Base-by-base conservation (phyloP, 2,888 invertebrate species). In the Ochropacha duplaris region DNA sequence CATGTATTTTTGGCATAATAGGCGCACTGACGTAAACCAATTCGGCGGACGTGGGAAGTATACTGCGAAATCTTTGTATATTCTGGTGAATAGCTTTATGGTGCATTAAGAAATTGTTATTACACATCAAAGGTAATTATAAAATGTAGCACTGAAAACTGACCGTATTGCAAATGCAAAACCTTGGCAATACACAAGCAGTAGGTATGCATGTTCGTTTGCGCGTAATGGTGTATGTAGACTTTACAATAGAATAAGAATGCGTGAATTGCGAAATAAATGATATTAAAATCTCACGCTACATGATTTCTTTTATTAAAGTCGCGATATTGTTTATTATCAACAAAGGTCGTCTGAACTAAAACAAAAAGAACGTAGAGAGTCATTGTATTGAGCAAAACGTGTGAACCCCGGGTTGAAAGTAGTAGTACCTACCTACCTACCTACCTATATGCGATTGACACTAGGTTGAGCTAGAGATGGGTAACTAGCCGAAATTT, bases 281-380 rank as follows among this genome's bases (percentile, higher is more conserved):
- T 83, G 74, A 71, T 81, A 83, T 75, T 79, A 87, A 31, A 89
- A 88, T 90, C 91, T 86, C 90, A 90, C 88, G 86, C 76, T 86
- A 77, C 84, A 82, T 86, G 87, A 86, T 91, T 91, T 91, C 88
- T 89, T 90, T 86, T 77, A 86, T 88, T 88, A 85, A 80, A 87
- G 78, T 85, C 76, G 86, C 81, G 84, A 91, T 91, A 90, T 88
- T 89, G 88, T 90, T 87, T 87, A 87, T 90, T 84, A 91, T 90
- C 89, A 90, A 88, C 89, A 90, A 90, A 92, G 90, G 92, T 91
- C 89, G 90, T 87, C 86, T 87, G 86, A 87, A 90, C 79, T 87
- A 89, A 91, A 91, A 91, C 91, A 91, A 91, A 90, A 91, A 89
- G 89, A 88, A 81, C 85, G 84, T 88, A 87, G 87, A 90, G 87